phyloP scores from a whole-genome alignment of 2,797 vertebrate species.

The Pseudomugil gertrudae region DNA sequence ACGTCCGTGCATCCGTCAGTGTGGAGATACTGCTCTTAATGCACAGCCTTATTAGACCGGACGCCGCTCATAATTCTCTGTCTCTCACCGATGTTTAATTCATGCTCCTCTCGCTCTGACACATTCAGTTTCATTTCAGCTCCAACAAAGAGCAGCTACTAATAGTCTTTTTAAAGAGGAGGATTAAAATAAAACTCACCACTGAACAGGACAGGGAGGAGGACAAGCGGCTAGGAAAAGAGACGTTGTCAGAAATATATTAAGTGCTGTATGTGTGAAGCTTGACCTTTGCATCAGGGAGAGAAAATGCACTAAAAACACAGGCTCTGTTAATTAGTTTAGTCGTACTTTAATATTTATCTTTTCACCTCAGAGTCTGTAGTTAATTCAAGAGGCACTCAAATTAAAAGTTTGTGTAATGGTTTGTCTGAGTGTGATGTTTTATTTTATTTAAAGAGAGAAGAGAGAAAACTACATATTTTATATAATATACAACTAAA shows the following conservation, averaged over 20 bases:
- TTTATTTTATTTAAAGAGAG: no score
- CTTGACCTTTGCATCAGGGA: conserved; percentile 25
- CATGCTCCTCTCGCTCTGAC: conserved; percentile 51
- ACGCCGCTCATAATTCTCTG: conserved; percentile 48
- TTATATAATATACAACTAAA: no score
- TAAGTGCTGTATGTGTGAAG: conserved; percentile 26
- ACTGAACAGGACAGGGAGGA: conserved; percentile 19
- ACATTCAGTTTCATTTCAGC: conserved; percentile 52
- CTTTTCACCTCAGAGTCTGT: conserved; percentile 6
- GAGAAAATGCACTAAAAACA: conserved; percentile 26
- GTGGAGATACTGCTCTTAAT: conserved; percentile 40
- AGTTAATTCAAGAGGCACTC: conserved; percentile 25
- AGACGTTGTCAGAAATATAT: conserved; percentile 30
- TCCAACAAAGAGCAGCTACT: conserved; percentile 61
- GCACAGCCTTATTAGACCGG: conserved; percentile 54
- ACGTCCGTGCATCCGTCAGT: conserved; percentile 21
- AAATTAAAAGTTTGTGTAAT: conserved; percentile 38
- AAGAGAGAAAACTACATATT: no score
- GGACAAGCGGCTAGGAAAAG: conserved; percentile 15
- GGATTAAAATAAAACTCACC: conserved; percentile 50
- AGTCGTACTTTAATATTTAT: conserved; percentile 30
- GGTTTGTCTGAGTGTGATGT: no score
- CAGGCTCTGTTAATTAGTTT: conserved; percentile 21
- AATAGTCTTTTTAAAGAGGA: conserved; percentile 51
- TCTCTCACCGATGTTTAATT: conserved; percentile 62